These are phyloP conservation scores for Rhipidura dahli DNA, from an alignment of 2,113 vertebrate genomes.

Conservation along the genomic window DNA sequence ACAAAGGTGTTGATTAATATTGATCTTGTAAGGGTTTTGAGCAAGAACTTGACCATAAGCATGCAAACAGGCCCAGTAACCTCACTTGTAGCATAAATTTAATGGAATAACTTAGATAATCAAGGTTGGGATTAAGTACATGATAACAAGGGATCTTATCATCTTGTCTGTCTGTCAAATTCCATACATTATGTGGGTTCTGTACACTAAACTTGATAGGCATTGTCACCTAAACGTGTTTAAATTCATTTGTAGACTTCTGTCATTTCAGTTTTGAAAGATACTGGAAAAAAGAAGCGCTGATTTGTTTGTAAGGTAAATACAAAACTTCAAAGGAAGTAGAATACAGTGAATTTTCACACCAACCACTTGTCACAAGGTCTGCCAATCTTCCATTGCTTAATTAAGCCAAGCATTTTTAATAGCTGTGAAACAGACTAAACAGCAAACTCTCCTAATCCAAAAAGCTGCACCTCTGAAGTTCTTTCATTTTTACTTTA, in stretches of 20 bases:
- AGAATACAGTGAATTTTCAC: not conserved
- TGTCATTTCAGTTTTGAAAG: not conserved
- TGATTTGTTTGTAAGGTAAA: not conserved
- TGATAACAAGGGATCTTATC: not conserved
- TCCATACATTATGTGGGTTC: not conserved
- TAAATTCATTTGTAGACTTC: not conserved
- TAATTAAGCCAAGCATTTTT: not conserved
- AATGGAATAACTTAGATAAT: not conserved
- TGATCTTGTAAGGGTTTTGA: not conserved
- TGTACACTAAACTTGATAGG: not conserved
- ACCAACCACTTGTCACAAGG: not conserved
- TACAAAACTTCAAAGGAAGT: not conserved
- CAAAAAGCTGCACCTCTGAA: not conserved
- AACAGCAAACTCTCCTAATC: not conserved
- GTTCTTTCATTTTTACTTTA: not conserved
- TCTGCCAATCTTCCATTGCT: not conserved
- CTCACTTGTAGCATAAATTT: not conserved
- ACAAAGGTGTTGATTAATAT: not conserved
- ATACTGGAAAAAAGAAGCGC: not conserved
- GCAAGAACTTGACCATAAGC: not conserved
- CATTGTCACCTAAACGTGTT: not conserved
- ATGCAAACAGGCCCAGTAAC: not conserved
- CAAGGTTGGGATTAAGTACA: not conserved
- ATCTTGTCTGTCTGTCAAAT: not conserved
- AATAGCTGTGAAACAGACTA: not conserved